These are phyloP conservation scores for Sardina pilchardus DNA, from an alignment of 2,113 vertebrate species.

Conservation along the genomic window DNA sequence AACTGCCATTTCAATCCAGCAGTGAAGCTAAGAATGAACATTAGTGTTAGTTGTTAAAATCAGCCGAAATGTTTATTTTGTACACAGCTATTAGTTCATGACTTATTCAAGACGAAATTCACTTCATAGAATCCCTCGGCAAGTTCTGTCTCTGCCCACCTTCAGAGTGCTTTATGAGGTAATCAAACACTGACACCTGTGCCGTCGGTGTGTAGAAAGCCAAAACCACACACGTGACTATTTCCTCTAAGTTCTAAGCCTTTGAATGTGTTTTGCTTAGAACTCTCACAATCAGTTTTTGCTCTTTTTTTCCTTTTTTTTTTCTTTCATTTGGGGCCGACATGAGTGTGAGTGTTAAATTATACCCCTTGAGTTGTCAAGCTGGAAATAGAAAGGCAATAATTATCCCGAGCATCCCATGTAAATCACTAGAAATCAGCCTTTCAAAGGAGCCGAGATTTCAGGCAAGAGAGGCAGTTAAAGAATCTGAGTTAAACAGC, in stretches of 20 bases:
- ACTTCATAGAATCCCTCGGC: neutral
- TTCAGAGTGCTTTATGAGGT: neutral
- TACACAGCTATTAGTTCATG: neutral
- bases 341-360: conserved; percentile 54
- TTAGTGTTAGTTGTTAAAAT: neutral
- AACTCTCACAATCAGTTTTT: conserved; percentile 6
- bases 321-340: neutral
- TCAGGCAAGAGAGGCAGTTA: conserved; percentile 10
- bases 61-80: neutral
- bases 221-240: neutral
- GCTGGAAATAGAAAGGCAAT: conserved; percentile 56
- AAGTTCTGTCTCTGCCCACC: neutral
- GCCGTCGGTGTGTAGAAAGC: neutral
- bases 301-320: neutral
- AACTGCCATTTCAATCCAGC: neutral
- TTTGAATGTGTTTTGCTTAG: conserved; percentile 31
- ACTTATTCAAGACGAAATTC: too few relatives aligned
- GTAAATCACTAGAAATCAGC: conserved; percentile 58
- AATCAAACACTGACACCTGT: neutral
- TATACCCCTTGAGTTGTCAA: conserved; percentile 57
- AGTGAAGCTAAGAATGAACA: neutral
- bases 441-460: conserved; percentile 48
- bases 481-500: conserved; percentile 37
- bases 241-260: conserved; percentile 29
- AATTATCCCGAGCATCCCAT: conserved; percentile 59